phyloP scores from a whole-genome alignment of 2,113 vertebrate species.

The Aviceda subcristata region DNA sequence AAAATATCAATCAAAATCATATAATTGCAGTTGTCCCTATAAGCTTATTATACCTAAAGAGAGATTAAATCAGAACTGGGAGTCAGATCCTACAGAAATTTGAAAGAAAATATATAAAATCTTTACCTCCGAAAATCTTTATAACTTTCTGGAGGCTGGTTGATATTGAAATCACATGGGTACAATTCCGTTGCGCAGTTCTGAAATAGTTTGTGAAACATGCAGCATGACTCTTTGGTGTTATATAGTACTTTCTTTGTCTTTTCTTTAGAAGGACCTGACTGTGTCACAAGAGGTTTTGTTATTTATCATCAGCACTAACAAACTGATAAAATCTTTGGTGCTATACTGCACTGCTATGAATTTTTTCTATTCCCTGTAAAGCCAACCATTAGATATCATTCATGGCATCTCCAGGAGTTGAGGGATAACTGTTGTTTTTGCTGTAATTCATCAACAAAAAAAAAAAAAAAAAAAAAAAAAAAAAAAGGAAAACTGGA shows the following conservation, averaged over 20 bases:
- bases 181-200: background rate
- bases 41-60: background rate
- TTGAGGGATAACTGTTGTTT: background rate
- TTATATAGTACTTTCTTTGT: background rate
- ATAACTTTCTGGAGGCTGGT: background rate
- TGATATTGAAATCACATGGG: background rate
- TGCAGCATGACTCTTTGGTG: background rate
- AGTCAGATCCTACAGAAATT: background rate
- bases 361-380: background rate
- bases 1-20: background rate
- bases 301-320: background rate
- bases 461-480: background rate
- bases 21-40: background rate
- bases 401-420: background rate
- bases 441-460: background rate
- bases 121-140: background rate
- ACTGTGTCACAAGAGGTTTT: background rate
- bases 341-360: background rate
- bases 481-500: background rate
- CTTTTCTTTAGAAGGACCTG: background rate
- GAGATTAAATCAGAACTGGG: background rate
- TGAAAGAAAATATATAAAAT: background rate
- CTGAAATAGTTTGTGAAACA: background rate
- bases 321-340: background rate
- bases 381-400: background rate